Conservation (phyloP, 2,113 vertebrate genomes). For the Hemiscyllium ocellatum region DNA sequence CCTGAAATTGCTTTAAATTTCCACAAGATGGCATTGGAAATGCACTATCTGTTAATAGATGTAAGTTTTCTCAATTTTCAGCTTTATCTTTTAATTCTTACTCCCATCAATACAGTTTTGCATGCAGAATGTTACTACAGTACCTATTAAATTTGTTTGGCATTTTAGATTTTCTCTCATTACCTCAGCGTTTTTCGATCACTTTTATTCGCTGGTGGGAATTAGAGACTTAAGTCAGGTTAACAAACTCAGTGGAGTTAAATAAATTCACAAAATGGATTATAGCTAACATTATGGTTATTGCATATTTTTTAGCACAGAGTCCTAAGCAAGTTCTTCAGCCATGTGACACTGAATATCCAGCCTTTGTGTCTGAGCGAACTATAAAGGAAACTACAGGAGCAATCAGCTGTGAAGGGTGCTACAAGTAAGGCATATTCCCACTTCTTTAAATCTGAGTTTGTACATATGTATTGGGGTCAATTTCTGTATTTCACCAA, state of each 20-base stretch:
- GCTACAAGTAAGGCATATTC: conserved; percentile 75
- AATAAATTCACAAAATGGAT: background rate
- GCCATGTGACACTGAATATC: conserved; percentile 94
- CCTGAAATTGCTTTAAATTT: background rate
- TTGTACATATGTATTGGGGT: no score
- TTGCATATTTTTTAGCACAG: conserved; percentile 63
- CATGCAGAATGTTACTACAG: background rate
- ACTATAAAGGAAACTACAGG: conserved; percentile 98
- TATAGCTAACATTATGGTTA: background rate
- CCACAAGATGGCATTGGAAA: conserved; percentile 3
- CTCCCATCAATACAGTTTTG: background rate
- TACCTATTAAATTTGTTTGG: background rate
- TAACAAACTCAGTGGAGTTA: background rate
- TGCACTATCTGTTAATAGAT: background rate
- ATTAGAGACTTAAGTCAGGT: background rate
- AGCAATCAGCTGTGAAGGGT: conserved; percentile 85
- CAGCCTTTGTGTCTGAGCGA: conserved; percentile 92
- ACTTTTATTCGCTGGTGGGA: background rate
- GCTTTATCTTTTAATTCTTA: background rate
- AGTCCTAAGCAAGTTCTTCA: conserved; percentile 78
- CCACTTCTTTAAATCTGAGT: background rate
- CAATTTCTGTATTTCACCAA: background rate
- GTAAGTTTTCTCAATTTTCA: background rate
- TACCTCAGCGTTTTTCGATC: background rate
- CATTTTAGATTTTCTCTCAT: background rate